Evolutionary conservation across 2,797 vertebrate genomes (phyloP).

Genomic region (Heteromormyrus szaboi): DNA sequence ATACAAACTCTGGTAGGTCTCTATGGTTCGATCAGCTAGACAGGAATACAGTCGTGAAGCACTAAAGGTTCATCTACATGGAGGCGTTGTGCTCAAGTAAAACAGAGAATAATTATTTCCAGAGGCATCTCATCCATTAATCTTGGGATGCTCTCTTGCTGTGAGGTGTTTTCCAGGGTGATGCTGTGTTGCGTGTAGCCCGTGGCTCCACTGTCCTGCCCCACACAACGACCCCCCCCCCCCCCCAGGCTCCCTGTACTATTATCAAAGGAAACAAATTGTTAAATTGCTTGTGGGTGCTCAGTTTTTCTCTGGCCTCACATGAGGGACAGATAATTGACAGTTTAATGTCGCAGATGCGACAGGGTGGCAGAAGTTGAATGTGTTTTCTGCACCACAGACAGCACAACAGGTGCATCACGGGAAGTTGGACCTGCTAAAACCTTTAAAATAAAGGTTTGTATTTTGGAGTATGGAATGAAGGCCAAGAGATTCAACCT

Average conservation of each 20-base stretch:
- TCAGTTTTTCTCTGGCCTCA: background rate
- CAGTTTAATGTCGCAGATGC: background rate
- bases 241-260: background rate
- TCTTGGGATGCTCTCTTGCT: background rate
- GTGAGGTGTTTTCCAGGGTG: background rate
- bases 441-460: background rate
- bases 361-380: background rate
- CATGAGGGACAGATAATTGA: background rate
- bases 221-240: background rate
- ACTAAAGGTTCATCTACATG: background rate
- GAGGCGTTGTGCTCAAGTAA: background rate
- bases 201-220: background rate
- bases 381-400: background rate
- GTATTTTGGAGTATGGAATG: background rate
- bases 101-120: background rate
- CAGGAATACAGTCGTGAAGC: background rate
- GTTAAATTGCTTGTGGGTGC: background rate
- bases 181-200: background rate
- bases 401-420: background rate
- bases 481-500: background rate
- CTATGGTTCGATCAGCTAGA: background rate
- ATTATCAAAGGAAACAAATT: background rate
- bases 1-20: background rate
- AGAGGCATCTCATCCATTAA: background rate
- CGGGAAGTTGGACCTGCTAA: background rate